These are phyloP conservation scores for Arion vulgaris DNA, from an alignment of 1,140 invertebrate genomes.

Conservation along the genomic window DNA sequence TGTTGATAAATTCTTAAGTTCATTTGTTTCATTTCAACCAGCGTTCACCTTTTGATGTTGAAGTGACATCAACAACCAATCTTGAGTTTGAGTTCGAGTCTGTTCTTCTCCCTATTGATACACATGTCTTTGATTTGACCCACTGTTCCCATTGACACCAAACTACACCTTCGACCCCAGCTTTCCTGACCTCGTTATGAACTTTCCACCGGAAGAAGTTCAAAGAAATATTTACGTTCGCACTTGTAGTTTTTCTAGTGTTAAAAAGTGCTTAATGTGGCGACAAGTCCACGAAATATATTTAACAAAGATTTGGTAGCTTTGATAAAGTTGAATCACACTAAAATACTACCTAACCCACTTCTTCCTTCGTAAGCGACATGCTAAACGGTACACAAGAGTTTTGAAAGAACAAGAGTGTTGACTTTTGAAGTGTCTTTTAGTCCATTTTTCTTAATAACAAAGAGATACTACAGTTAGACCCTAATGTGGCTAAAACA, in stretches of 20 bases:
- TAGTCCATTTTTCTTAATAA: too few species aligned
- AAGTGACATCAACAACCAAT: background rate
- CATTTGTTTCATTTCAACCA: background rate
- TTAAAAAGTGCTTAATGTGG: background rate
- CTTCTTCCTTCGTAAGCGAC: too few species aligned
- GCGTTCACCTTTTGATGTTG: background rate
- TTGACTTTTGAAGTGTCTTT: too few species aligned
- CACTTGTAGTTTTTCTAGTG: background rate
- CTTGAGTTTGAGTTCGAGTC: background rate
- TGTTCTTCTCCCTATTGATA: background rate
- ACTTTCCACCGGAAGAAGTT: conserved; percentile 1
- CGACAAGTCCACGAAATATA: background rate
- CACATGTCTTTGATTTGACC: background rate
- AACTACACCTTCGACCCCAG: background rate
- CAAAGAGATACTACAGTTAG: too few species aligned
- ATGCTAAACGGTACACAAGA: too few species aligned
- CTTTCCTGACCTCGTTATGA: background rate
- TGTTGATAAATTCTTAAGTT: background rate
- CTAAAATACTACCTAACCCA: too few species aligned
- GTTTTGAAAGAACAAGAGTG: too few species aligned
- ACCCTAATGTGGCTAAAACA: too few species aligned
- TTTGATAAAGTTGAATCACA: too few species aligned
- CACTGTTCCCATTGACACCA: background rate
- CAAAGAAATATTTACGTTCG: background rate
- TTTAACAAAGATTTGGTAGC: background rate